Percentiles rank a stretch among this genome's conserved stretches.
Evolutionary conservation across 2,113 vertebrate genomes (phyloP).

Genomic region (Grus americana): DNA sequence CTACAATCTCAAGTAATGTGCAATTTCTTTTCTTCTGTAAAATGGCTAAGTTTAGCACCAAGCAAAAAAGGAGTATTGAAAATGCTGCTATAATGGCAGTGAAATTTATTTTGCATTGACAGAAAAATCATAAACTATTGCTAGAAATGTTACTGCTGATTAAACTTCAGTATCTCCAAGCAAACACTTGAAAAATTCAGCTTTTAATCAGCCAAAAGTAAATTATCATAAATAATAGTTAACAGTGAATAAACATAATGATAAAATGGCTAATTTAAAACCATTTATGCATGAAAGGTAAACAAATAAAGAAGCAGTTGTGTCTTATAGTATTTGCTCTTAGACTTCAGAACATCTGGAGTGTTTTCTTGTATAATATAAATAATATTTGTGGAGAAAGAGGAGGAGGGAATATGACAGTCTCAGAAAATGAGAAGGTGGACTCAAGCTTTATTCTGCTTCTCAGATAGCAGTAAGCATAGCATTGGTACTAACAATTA

Average conservation of each 20-base stretch:
- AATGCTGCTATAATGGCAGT: not conserved
- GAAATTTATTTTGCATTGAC: constrained; percentile 5
- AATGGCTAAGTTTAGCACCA: not conserved
- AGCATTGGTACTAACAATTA: not conserved
- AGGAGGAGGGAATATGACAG: not conserved
- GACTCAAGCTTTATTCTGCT: not conserved
- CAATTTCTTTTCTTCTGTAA: not conserved
- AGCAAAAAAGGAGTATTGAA: not conserved
- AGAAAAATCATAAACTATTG: not conserved
- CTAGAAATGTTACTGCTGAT: constrained; percentile 9
- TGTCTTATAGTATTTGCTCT: not conserved
- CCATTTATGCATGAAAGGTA: not conserved
- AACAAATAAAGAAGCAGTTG: not conserved
- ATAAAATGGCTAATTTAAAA: constrained; percentile 8
- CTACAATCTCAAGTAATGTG: not conserved
- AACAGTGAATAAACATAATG: not conserved
- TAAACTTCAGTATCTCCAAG: not conserved
- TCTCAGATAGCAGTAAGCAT: not conserved
- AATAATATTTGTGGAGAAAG: not conserved
- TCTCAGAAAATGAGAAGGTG: not conserved
- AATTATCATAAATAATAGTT: constrained; percentile 11
- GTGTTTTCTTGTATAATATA: not conserved
- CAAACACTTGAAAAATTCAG: not conserved
- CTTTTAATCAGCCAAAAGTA: constrained; percentile 10
- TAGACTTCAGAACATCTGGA: not conserved